Percentiles rank a stretch among this genome's conserved stretches.
Evolutionary conservation across 1,140 invertebrate genomes (phyloP).

Genomic region (Drosophila melanogaster): Release_6_plus_ISO1_MT NC_004354.4:3231001-3231500

Average conservation of each 20-base stretch:
- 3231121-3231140: conserved; percentile 49
- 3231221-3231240: not conserved
- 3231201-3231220: conserved; percentile 5
- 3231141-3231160: conserved; percentile 78
- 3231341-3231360: conserved; percentile 65
- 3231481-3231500: not conserved
- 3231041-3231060: conserved; percentile 13
- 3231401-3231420: conserved; percentile 22
- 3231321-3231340: conserved; percentile 37
- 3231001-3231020: conserved; percentile 7
- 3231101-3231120: conserved; percentile 71
- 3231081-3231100: conserved; percentile 60
- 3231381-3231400: not conserved
- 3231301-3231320: conserved; percentile 22
- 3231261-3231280: conserved; percentile 24
- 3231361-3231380: conserved; percentile 29
- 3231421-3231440: not conserved
- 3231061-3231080: conserved; percentile 35
- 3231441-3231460: not conserved
- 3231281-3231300: conserved; percentile 22
- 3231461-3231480: not conserved
- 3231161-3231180: conserved; percentile 24
- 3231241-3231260: not conserved
- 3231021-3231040: conserved; percentile 16
- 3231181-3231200: conserved; percentile 1